Evolutionary conservation across 2,888 invertebrate genomes (phyloP).

Genomic region (Dicyrtomina minuta): DNA sequence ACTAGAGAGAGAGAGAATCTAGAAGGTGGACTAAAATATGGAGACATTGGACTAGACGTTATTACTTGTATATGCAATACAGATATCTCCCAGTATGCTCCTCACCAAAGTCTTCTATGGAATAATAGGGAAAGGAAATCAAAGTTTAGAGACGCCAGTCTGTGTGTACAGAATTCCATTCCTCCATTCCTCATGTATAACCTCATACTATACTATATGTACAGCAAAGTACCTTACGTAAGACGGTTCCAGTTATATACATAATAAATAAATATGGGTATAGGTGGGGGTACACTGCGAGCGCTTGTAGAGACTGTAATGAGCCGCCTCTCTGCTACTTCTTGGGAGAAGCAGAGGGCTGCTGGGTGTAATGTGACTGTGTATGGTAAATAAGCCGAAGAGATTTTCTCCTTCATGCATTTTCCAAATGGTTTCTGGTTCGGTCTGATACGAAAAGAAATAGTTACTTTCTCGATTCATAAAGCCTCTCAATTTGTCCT

Average conservation of each 20-base stretch:
- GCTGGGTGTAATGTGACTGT: constrained; percentile 22
- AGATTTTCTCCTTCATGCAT: constrained; percentile 38
- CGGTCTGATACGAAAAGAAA: constrained; percentile 36
- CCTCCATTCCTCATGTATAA: too few relatives aligned
- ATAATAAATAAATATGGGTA: too few relatives aligned
- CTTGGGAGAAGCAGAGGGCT: too few relatives aligned
- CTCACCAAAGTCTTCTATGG: neutral
- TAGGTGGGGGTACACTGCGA: too few relatives aligned
- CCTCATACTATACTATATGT: too few relatives aligned
- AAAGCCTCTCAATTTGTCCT: constrained; percentile 44
- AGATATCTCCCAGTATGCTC: neutral
- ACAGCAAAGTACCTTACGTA: too few relatives aligned
- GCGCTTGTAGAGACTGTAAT: too few relatives aligned
- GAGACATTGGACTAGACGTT: neutral
- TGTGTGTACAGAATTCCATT: too few relatives aligned
- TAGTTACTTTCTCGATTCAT: constrained; percentile 39
- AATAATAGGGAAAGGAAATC: neutral
- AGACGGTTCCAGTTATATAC: too few relatives aligned
- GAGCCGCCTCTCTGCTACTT: too few relatives aligned
- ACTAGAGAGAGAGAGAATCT: too few relatives aligned
- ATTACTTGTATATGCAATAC: neutral
- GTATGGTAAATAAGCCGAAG: constrained; percentile 41
- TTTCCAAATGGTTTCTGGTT: constrained; percentile 40
- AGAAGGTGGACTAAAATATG: constrained; percentile 26
- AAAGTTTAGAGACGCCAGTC: neutral